phyloP scores from a whole-genome alignment of 2,888 invertebrate species.

The Ommatoiulus sabulosus region DNA sequence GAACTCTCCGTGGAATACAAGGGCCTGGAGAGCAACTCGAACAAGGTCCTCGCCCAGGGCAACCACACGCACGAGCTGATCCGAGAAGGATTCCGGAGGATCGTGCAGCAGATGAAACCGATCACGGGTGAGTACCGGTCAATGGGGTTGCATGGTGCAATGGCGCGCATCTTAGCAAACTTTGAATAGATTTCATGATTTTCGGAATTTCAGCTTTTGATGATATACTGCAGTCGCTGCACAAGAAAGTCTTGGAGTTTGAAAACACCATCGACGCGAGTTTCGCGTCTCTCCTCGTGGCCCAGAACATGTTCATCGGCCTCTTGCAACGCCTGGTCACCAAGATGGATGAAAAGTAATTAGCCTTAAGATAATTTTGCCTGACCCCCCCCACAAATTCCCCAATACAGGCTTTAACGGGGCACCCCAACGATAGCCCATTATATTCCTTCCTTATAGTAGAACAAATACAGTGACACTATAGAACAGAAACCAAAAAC shows the following conservation, averaged over 20 bases:
- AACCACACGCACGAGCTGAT: slow-evolving; percentile 70
- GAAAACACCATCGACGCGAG: slow-evolving; percentile 61
- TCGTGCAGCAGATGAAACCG: slow-evolving; percentile 61
- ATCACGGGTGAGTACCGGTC: slow-evolving; percentile 54
- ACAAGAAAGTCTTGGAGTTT: slow-evolving; percentile 61
- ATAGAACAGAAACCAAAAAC: too few species aligned
- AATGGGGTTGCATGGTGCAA: background rate
- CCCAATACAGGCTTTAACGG: too few species aligned
- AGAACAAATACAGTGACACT: too few species aligned
- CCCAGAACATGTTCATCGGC: slow-evolving; percentile 75
- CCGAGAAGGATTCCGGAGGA: slow-evolving; percentile 69
- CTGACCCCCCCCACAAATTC: background rate
- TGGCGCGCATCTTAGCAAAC: background rate
- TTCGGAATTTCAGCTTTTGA: slow-evolving; percentile 55
- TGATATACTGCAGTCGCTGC: slow-evolving; percentile 60
- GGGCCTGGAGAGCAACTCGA: slow-evolving; percentile 68
- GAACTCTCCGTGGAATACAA: slow-evolving; percentile 74
- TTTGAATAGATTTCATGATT: background rate
- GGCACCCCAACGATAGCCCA: too few species aligned
- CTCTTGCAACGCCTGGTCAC: background rate
- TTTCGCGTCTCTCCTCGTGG: slow-evolving; percentile 70
- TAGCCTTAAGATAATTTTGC: background rate
- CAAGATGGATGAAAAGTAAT: slow-evolving; percentile 50
- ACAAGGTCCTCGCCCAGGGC: slow-evolving; percentile 72
- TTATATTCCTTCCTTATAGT: too few species aligned